Percentiles rank a stretch among this genome's conserved stretches.
Evolutionary conservation across 2,113 vertebrate species (phyloP).

Genomic region (Eonycteris spelaea): DNA sequence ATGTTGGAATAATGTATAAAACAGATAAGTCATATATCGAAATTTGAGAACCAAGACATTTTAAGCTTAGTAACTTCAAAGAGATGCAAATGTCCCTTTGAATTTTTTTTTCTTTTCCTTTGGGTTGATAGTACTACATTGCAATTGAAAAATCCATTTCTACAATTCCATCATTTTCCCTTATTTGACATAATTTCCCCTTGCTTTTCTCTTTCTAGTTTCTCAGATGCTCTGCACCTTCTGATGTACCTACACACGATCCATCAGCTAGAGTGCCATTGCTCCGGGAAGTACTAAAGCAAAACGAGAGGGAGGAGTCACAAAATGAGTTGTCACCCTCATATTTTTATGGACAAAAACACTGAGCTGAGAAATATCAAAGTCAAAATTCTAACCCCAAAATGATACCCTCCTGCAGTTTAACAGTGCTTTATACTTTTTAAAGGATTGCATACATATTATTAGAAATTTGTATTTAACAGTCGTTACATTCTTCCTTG

Average conservation of each 20-base stretch:
- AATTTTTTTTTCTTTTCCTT: background rate
- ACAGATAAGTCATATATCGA: background rate
- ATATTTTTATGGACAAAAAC: background rate
- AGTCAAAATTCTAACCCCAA: background rate
- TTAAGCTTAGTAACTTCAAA: background rate
- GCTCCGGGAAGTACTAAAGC: background rate
- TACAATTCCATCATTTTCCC: background rate
- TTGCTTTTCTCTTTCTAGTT: background rate
- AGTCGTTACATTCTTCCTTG: background rate
- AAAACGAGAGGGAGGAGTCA: background rate
- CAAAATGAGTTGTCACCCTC: background rate
- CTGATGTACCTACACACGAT: background rate
- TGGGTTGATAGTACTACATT: background rate
- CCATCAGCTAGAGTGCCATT: background rate
- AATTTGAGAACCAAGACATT: background rate
- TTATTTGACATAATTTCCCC: background rate
- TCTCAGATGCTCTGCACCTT: background rate
- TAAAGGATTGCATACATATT: background rate
- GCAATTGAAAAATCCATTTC: background rate
- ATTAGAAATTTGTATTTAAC: background rate
- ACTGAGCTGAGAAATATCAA: background rate
- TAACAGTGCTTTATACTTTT: background rate
- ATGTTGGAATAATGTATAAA: background rate
- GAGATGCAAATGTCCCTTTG: background rate
- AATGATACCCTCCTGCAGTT: background rate